phyloP scores from a whole-genome alignment of 2,888 invertebrate species.

The Paralinhomoeus sp. region DNA sequence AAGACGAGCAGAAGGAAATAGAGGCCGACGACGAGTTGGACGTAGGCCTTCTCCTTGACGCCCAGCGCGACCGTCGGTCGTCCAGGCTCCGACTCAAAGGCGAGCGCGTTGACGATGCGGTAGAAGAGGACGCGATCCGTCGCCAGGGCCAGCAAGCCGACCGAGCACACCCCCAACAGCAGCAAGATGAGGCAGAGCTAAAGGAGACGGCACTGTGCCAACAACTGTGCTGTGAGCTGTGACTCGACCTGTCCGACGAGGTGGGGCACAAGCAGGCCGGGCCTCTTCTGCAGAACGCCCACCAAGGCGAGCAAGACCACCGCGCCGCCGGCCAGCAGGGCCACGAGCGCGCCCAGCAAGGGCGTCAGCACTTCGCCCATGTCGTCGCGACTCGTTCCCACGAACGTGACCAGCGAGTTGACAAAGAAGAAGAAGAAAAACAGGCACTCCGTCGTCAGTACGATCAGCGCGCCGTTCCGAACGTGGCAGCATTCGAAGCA shows the following conservation, averaged over 20 bases:
- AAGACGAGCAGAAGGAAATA: not conserved
- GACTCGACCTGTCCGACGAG: not conserved
- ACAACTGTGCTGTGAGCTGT: too few relatives aligned
- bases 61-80: constrained; percentile 5
- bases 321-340: not conserved
- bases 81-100: not conserved
- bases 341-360: not conserved
- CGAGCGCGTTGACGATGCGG: not conserved
- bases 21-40: not conserved
- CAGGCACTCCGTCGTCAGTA: not conserved
- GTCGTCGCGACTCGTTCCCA: too few relatives aligned
- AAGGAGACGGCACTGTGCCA: too few relatives aligned
- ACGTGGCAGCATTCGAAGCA: constrained; percentile 1
- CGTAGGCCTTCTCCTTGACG: not conserved
- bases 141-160: not conserved
- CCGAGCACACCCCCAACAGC: not conserved
- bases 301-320: not conserved
- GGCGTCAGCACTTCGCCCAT: not conserved
- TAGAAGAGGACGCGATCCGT: not conserved
- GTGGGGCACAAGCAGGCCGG: not conserved
- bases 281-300: not conserved
- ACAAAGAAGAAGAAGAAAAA: not conserved
- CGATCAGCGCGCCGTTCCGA: not conserved
- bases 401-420: not conserved
- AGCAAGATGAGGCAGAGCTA: not conserved